Evolutionary conservation across 2,797 vertebrate species (phyloP).

Genomic region (Sciaenops ocellatus): DNA sequence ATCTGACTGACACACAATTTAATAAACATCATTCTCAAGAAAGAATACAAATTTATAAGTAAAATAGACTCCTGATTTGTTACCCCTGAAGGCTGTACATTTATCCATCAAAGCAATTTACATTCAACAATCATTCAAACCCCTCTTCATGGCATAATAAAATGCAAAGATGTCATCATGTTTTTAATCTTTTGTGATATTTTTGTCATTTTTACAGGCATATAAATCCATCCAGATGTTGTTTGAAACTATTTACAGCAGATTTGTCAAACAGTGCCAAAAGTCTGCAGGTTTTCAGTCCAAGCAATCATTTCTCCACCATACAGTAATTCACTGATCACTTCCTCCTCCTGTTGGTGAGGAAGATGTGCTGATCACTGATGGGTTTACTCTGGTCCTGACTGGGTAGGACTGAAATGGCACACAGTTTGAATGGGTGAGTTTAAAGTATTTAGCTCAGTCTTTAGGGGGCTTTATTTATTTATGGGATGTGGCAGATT

Average conservation of each 20-base stretch:
- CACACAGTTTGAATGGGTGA: background rate
- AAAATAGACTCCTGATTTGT: background rate
- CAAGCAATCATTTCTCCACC: background rate
- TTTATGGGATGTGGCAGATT: too few relatives aligned
- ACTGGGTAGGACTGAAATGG: background rate
- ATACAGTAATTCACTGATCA: background rate
- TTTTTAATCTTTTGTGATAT: too few relatives aligned
- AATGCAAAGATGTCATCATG: too few relatives aligned
- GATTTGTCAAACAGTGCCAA: background rate
- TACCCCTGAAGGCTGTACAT: background rate
- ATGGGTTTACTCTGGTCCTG: background rate
- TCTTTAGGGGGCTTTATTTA: too few relatives aligned
- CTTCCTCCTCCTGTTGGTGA: background rate
- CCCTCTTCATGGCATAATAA: too few relatives aligned
- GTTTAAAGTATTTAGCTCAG: too few relatives aligned
- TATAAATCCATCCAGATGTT: too few relatives aligned
- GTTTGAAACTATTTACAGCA: background rate
- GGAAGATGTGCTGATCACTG: background rate
- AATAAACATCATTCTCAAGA: background rate
- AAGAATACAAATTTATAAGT: background rate
- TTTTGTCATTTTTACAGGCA: too few relatives aligned
- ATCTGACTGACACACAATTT: background rate
- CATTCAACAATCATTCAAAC: background rate
- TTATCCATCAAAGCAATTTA: background rate
- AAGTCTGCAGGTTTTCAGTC: background rate